Evolutionary conservation across 2,113 vertebrate genomes (phyloP).

Genomic region (Corythornis madagascariensis): DNA sequence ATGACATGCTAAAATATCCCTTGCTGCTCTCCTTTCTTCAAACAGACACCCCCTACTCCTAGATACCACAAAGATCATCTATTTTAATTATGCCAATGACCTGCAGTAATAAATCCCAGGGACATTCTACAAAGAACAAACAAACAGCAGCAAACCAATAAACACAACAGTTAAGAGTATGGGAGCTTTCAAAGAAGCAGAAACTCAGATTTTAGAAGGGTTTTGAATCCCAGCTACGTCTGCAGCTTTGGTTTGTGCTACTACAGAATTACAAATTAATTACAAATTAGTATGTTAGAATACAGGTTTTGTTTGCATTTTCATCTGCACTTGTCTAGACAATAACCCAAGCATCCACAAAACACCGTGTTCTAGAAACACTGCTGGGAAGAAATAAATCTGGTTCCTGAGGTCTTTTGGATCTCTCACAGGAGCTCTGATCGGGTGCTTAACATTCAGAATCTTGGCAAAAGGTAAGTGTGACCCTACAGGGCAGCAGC

Average conservation of each 20-base stretch:
- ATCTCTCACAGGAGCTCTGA: neutral
- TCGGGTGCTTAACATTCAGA: fast-evolving
- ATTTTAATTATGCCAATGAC: neutral
- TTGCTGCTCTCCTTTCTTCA: neutral
- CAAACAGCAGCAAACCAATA: neutral
- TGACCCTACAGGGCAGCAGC: neutral
- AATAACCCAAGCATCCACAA: neutral
- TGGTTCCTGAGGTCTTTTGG: neutral
- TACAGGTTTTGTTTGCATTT: neutral
- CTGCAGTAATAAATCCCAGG: neutral
- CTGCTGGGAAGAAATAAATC: neutral
- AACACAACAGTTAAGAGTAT: neutral
- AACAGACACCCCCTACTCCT: fast-evolving
- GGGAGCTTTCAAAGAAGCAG: neutral
- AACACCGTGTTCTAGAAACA: neutral
- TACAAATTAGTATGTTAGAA: neutral
- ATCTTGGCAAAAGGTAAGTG: neutral
- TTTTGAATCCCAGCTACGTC: neutral
- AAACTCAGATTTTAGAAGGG: neutral
- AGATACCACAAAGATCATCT: neutral
- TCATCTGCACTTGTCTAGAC: neutral
- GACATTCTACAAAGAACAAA: neutral
- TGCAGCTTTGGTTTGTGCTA: neutral
- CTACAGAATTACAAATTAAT: neutral
- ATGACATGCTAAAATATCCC: neutral